phyloP scores from a whole-genome alignment of 2,888 invertebrate genomes.

The Polietes domitor region DNA sequence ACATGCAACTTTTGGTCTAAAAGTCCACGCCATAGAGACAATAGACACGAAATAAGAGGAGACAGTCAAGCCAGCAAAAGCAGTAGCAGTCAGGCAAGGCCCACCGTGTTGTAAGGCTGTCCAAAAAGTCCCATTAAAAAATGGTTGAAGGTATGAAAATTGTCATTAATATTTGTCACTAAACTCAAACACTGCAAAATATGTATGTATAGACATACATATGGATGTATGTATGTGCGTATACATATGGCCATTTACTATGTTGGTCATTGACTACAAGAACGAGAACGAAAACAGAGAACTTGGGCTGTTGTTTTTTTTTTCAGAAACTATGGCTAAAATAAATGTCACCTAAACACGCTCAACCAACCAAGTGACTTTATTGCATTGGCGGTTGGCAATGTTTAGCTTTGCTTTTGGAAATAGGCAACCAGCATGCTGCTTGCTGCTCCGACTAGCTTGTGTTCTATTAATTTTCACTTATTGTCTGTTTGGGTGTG shows the following conservation, averaged over 20 bases:
- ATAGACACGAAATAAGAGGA: not conserved
- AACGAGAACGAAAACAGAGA: slow-evolving; percentile 6
- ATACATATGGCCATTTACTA: slow-evolving; percentile 51
- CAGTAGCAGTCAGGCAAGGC: not conserved
- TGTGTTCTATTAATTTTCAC: slow-evolving; percentile 61
- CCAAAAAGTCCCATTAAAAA: slow-evolving; percentile 21
- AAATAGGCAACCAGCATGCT: not conserved
- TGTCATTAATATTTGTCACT: slow-evolving; percentile 72
- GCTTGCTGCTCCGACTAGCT: not conserved
- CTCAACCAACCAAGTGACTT: slow-evolving; percentile 36
- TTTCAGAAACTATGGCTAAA: slow-evolving; percentile 46
- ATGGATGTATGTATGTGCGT: slow-evolving; percentile 8
- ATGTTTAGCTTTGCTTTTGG: not conserved
- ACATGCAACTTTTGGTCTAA: slow-evolving; percentile 54
- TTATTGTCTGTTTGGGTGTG: slow-evolving; percentile 68
- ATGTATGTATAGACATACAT: slow-evolving; percentile 39
- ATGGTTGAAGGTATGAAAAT: slow-evolving; percentile 68
- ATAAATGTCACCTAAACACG: slow-evolving; percentile 63
- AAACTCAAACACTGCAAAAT: slow-evolving; percentile 44
- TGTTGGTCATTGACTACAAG: slow-evolving; percentile 42
- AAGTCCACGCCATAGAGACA: slow-evolving; percentile 26
- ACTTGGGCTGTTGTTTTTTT: slow-evolving; percentile 13
- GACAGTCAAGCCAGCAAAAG: not conserved
- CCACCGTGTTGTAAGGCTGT: no score
- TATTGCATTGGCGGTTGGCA: not conserved